Evolutionary conservation across 2,113 vertebrate species (phyloP).

Genomic region (Morone chrysops): DNA sequence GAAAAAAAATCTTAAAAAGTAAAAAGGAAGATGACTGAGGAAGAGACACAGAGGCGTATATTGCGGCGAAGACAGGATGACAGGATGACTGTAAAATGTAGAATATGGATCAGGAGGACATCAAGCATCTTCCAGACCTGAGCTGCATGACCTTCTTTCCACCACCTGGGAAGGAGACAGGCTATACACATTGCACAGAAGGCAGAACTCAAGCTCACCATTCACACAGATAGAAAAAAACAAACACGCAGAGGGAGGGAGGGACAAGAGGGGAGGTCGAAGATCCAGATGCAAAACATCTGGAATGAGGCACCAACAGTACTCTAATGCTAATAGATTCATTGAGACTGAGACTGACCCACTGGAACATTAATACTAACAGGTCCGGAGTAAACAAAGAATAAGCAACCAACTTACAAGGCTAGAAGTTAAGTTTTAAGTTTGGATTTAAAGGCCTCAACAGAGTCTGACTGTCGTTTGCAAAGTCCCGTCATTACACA

Average conservation of each 20-base stretch:
- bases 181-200: not conserved
- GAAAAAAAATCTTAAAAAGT: not conserved
- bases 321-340: not conserved
- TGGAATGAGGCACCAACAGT: not conserved
- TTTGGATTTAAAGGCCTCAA: not conserved
- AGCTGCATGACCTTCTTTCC: no score
- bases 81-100: not conserved
- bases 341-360: not conserved
- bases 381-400: not conserved
- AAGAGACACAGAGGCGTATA: not conserved
- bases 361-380: no score
- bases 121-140: not conserved
- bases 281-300: not conserved
- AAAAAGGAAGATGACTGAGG: no score
- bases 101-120: not conserved
- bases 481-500: constrained; percentile 11
- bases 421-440: not conserved
- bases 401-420: not conserved
- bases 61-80: not conserved
- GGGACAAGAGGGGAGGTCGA: not conserved
- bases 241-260: not conserved
- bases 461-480: constrained; percentile 15
- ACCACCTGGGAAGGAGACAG: not conserved
- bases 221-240: not conserved
- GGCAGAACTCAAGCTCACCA: not conserved